Evolutionary conservation across 1,140 invertebrate genomes (phyloP).

Genomic region (Zophobas morio): DNA sequence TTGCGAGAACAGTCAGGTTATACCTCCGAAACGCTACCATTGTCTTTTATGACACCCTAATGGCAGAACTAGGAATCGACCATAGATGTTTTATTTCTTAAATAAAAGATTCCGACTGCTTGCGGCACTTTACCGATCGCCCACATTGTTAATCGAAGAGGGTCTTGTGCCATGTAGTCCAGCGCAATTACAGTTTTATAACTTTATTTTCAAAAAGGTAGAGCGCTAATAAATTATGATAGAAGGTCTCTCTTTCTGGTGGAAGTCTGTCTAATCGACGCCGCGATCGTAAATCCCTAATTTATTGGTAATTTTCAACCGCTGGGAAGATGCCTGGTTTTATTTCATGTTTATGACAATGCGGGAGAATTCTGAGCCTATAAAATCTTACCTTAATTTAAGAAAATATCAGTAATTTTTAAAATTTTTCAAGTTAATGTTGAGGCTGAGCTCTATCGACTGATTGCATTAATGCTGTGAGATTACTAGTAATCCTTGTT

Average conservation of each 20-base stretch:
- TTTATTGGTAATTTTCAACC: slow-evolving; percentile 6
- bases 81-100: slow-evolving; percentile 10
- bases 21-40: slow-evolving; percentile 3
- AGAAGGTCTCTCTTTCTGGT: neutral
- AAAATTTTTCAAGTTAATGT: too few species aligned
- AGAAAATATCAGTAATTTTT: too few species aligned
- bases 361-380: neutral
- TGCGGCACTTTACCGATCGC: neutral
- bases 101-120: neutral
- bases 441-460: neutral
- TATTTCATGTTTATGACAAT: slow-evolving; percentile 9
- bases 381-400: neutral
- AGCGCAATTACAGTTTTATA: neutral
- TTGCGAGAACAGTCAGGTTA: slow-evolving; percentile 22
- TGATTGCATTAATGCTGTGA: neutral
- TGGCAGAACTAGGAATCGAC: slow-evolving; percentile 2
- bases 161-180: neutral
- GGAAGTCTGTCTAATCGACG: neutral
- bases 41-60: slow-evolving; percentile 29
- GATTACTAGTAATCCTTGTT: neutral
- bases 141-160: neutral
- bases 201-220: neutral
- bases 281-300: neutral
- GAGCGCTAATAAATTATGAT: neutral
- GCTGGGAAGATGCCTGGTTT: neutral